Base-by-base conservation (phyloP, 30 jellyfish, hydroid and myxozoan species). In the Turritopsis rubra region DNA sequence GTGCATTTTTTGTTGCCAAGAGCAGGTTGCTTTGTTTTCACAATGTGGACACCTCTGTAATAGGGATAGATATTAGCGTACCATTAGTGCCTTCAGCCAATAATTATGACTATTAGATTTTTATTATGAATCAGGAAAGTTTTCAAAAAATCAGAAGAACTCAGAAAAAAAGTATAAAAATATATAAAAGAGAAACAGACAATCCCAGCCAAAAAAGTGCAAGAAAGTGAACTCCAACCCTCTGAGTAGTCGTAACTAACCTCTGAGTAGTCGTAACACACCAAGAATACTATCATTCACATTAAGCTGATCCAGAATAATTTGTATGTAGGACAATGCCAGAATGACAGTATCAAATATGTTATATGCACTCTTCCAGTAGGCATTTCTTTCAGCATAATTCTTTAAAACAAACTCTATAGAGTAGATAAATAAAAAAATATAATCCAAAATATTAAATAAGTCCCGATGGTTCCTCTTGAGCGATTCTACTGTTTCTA, bases 311-410 rank as follows among this genome's bases (percentile, higher is more conserved):
- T 76, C 91, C 1, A 89, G 85, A 25, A 89, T 29, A 21, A 85
- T 91, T 79, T 89, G 97, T 1, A 89, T 86, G 52, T 85, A 89
- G n/a, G 95, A 85, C 28, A 89, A 25, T 1, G 81, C 89, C 86
- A 89, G 74, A 22, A 89, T 78, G 29, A 83, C 26, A 70, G 86
- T 85, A 73, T 89, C 97, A 65, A 89, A 89, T 41, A 81, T 20
- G 29, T 89, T 89, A 85, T 89, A 89, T 30, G 92, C 81, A 76
- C 91, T 89, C 72, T 75, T 74, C 97, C 97, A 89, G 87, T 89
- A 89, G 0, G 84, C 95, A 28, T 52, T 81, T 28, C 91, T 89
- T 27, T 89, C 97, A 71, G 97, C 95, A 73, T 77, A 83, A 17
- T 85, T 53, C 68, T 89, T 89, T 53, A 89, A 79, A 73, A 30